phyloP scores from a whole-genome alignment of 2,888 invertebrate species.

The Orchesella flavescens region DNA sequence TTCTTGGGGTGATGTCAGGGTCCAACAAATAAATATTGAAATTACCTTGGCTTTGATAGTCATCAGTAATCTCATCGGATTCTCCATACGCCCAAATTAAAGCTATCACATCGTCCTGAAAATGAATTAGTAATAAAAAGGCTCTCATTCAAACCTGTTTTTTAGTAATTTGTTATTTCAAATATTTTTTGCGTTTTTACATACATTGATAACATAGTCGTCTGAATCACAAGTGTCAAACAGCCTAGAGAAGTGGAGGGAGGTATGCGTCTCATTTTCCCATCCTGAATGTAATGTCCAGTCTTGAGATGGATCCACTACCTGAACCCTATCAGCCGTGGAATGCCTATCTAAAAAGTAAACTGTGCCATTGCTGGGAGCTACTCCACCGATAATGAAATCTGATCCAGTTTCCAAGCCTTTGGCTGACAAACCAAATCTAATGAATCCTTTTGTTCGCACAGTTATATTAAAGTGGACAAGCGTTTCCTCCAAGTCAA shows the following conservation, averaged over 20 bases:
- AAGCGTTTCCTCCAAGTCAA: background rate
- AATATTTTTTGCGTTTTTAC: too few species aligned
- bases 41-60: slow-evolving; percentile 10
- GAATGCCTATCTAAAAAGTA: slow-evolving; percentile 33
- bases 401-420: too few species aligned
- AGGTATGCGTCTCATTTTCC: slow-evolving; percentile 29
- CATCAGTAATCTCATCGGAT: slow-evolving; percentile 1
- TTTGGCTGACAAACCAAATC: too few species aligned
- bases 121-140: background rate
- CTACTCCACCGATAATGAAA: slow-evolving; percentile 25
- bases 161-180: too few species aligned
- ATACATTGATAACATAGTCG: slow-evolving; percentile 43
- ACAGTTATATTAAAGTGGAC: slow-evolving; percentile 26
- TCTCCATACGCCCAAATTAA: slow-evolving; percentile 47
- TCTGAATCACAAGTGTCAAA: slow-evolving; percentile 56
- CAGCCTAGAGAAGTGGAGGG: slow-evolving; percentile 20
- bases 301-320: slow-evolving; percentile 40
- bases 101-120: slow-evolving; percentile 40
- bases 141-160: too few species aligned
- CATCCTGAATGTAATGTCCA: background rate
- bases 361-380: background rate
- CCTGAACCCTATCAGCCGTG: background rate
- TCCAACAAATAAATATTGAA: slow-evolving; percentile 19
- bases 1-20: slow-evolving; percentile 20
- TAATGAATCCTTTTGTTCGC: too few species aligned